These are phyloP conservation scores for Drosophila leontia DNA, from an alignment of 1,140 invertebrate species.

Conservation along the genomic window DNA sequence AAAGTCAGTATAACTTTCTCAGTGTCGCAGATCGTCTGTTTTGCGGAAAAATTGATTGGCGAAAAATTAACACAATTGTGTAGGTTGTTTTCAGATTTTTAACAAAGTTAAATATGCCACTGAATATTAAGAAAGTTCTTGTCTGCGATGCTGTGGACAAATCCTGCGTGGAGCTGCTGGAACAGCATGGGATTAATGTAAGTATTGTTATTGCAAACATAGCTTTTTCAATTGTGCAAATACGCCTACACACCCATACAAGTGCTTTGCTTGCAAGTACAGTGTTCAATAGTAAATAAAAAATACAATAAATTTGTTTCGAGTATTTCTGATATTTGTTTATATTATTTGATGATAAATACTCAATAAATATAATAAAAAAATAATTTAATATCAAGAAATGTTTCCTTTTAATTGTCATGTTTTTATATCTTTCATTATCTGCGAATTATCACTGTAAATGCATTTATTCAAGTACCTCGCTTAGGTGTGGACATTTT, in stretches of 20 bases:
- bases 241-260: conserved; percentile 28
- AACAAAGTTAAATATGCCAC: conserved; percentile 62
- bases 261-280: conserved; percentile 21
- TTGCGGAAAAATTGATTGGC: conserved; percentile 8
- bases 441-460: neutral
- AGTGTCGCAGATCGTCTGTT: conserved; percentile 38
- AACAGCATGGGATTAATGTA: conserved; percentile 91
- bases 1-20: conserved; percentile 61
- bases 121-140: conserved; percentile 90
- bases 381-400: neutral
- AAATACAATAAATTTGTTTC: neutral
- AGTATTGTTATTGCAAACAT: conserved; percentile 52
- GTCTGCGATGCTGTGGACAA: conserved; percentile 96
- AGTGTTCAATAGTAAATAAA: neutral
- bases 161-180: conserved; percentile 92
- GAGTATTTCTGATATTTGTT: neutral
- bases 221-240: conserved; percentile 2
- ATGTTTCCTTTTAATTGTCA: neutral
- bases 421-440: too few relatives aligned
- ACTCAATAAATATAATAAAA: neutral
- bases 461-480: neutral
- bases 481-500: neutral
- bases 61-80: conserved; percentile 4
- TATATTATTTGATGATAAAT: neutral
- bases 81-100: neutral